Evolutionary conservation across 2,113 vertebrate species (phyloP).

Genomic region (Mesocricetus auratus): DNA sequence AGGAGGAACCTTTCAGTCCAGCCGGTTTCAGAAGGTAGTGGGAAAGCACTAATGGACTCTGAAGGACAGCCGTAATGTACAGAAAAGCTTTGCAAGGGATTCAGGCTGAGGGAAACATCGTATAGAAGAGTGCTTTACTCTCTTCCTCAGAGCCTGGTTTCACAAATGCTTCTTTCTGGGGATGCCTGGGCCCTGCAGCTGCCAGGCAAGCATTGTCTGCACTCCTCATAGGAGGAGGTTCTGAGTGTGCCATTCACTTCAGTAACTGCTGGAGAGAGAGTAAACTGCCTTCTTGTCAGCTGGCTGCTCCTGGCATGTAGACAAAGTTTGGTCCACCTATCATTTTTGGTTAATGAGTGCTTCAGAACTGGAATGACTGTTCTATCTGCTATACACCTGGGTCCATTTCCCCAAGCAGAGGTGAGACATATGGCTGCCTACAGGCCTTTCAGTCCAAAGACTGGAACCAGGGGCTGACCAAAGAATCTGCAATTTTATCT

Average conservation of each 20-base stretch:
- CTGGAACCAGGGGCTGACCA: not conserved
- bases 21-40: conserved; percentile 76
- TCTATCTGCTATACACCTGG: not conserved
- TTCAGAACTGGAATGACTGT: not conserved
- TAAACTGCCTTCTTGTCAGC: not conserved
- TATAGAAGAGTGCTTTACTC: not conserved
- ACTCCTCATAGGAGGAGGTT: not conserved
- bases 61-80: conserved; percentile 53
- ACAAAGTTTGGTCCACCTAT: not conserved
- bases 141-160: not conserved
- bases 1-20: conserved; percentile 60
- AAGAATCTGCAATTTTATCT: not conserved
- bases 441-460: not conserved
- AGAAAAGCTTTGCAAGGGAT: conserved; percentile 24
- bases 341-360: not conserved
- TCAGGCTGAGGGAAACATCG: not conserved
- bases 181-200: not conserved
- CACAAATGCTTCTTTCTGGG: not conserved
- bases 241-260: accelerated
- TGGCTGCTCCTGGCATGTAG: not conserved
- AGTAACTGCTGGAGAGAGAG: not conserved
- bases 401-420: not conserved
- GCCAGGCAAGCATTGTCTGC: not conserved
- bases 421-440: not conserved
- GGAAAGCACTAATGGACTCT: conserved; percentile 75